These are phyloP conservation scores for Tigriopus japonicus DNA, from an alignment of 1,140 invertebrate genomes.

Conservation along the genomic window DNA sequence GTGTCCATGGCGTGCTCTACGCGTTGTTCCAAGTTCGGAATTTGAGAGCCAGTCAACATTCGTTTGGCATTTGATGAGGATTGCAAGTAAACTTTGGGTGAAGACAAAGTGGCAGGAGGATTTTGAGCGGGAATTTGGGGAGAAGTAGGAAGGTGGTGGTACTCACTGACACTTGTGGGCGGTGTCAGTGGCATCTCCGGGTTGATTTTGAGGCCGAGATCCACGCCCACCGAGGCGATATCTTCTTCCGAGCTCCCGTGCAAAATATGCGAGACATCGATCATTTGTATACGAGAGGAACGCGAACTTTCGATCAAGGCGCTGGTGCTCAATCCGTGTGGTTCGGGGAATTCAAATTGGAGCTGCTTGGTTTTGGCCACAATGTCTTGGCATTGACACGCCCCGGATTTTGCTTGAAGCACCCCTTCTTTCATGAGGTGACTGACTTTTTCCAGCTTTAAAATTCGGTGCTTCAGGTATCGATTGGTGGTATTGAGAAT, in stretches of 20 bases:
- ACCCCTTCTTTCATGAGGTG: neutral
- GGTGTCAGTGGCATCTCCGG: neutral
- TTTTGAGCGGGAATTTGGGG: too few species aligned
- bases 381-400: neutral
- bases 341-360: neutral
- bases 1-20: neutral
- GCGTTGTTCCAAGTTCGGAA: neutral
- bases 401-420: neutral
- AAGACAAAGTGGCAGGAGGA: neutral
- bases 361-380: neutral
- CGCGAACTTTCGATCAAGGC: neutral
- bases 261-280: neutral
- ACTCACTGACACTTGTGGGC: too few species aligned
- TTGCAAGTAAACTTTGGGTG: neutral
- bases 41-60: neutral
- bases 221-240: neutral
- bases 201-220: neutral
- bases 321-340: neutral
- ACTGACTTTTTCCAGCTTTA: neutral
- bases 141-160: too few species aligned
- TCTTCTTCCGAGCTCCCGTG: slow-evolving; percentile 5
- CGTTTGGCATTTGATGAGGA: neutral
- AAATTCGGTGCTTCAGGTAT: neutral
- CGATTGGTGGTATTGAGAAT: neutral
- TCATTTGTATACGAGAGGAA: neutral